Conservation (phyloP, 2,113 vertebrate species). For the Murina feae region DNA sequence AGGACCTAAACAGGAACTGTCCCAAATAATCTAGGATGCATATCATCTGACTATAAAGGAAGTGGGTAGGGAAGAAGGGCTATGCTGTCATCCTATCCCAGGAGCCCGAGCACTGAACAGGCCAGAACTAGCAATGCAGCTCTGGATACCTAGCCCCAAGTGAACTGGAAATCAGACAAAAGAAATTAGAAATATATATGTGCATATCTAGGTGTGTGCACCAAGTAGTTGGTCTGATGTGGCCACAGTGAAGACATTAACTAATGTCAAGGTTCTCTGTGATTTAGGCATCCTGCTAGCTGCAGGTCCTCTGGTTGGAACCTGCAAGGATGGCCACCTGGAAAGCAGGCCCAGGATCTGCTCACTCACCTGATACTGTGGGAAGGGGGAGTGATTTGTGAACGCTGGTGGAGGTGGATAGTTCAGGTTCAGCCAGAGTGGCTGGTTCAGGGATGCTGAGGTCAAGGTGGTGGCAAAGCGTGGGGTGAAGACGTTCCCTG, state of each 20-base stretch:
- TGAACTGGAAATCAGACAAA: background rate
- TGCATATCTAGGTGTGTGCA: rapidly evolving
- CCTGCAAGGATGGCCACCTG: rapidly evolving
- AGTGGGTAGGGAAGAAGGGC: background rate
- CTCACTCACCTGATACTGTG: conserved; percentile 76
- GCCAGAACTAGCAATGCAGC: background rate
- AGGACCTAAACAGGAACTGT: background rate
- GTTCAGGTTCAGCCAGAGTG: conserved; percentile 66
- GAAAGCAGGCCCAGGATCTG: background rate
- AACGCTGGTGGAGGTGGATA: conserved; percentile 35
- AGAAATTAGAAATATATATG: background rate
- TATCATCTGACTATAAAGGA: background rate
- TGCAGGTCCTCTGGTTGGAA: background rate
- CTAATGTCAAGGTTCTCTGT: background rate
- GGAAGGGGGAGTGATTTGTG: conserved; percentile 50
- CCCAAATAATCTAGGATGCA: background rate
- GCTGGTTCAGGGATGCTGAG: conserved; percentile 52
- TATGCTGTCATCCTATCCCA: background rate
- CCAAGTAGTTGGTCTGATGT: background rate
- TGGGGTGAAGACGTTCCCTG: conserved; percentile 44
- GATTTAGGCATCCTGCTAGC: background rate
- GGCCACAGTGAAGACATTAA: background rate
- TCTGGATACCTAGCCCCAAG: background rate
- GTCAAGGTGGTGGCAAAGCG: conserved; percentile 50
- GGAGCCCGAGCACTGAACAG: background rate